Percentiles rank a stretch among this genome's conserved stretches.
Conservation (phyloP, 2,797 vertebrate species). For the Pelobates cultripes region DNA sequence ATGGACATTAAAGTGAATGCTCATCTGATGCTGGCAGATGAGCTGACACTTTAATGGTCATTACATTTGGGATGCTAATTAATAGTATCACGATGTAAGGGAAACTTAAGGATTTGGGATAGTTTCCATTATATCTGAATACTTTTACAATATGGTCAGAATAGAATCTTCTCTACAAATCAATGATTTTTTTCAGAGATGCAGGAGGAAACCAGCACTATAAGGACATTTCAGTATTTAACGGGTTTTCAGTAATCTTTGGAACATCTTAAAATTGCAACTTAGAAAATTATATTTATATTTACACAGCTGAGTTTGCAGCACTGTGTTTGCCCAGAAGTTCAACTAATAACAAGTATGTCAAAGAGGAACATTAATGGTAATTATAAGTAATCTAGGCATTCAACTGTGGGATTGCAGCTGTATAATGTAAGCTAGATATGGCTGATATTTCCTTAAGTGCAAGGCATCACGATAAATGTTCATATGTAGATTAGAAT, state of each 20-base stretch:
- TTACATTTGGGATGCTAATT: too few relatives aligned
- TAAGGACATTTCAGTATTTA: too few relatives aligned
- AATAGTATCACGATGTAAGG: too few relatives aligned
- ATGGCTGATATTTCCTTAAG: neutral
- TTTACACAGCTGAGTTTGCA: conserved; percentile 3
- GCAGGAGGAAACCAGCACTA: too few relatives aligned
- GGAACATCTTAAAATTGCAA: neutral
- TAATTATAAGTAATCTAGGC: neutral
- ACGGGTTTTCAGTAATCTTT: neutral
- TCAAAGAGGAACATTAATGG: conserved; percentile 2
- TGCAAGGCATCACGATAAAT: conserved; percentile 3
- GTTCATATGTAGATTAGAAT: conserved; percentile 22
- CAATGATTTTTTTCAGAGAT: too few relatives aligned
- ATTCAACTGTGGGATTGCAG: conserved; percentile 26
- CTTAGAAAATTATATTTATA: neutral
- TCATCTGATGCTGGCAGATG: too few relatives aligned
- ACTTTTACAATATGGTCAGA: too few relatives aligned
- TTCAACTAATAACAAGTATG: neutral
- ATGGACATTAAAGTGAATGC: too few relatives aligned
- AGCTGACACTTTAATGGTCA: too few relatives aligned
- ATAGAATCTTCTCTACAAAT: too few relatives aligned
- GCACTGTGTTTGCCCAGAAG: neutral
- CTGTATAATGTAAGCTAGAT: conserved; percentile 5
- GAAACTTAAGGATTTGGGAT: too few relatives aligned
- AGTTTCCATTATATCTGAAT: too few relatives aligned